Conservation (phyloP, 2,888 invertebrate genomes). For the Automeris io region DNA sequence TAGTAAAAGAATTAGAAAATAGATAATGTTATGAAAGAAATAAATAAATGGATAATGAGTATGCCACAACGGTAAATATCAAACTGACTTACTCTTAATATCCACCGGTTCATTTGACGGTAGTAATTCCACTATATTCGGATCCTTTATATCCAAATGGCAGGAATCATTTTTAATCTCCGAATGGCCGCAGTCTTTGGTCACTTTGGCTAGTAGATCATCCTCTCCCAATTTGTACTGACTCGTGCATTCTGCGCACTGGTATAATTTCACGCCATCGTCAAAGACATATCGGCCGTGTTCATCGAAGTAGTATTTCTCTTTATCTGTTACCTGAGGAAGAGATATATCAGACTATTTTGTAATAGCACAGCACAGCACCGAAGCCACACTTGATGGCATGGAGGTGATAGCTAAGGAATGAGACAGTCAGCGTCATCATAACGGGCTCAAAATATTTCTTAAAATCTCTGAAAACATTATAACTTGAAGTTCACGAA, state of each 20-base stretch:
- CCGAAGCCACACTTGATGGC: too few relatives aligned
- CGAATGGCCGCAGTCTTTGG: conserved; percentile 44
- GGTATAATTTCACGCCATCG: conserved; percentile 40
- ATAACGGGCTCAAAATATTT: too few relatives aligned
- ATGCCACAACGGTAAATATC: too few relatives aligned
- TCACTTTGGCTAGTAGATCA: conserved; percentile 28
- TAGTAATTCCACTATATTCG: conserved; percentile 24
- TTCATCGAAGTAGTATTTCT: conserved; percentile 39
- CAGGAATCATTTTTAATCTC: conserved; percentile 28
- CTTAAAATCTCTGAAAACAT: too few relatives aligned
- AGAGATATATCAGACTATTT: conserved; percentile 4
- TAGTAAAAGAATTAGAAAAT: too few relatives aligned
- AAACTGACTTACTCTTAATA: conserved; percentile 37
- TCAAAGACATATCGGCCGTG: conserved; percentile 39
- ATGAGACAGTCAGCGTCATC: too few relatives aligned
- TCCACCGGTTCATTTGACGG: conserved; percentile 30
- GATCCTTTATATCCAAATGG: conserved; percentile 27
- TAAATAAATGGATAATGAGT: too few relatives aligned
- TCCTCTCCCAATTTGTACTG: conserved; percentile 33
- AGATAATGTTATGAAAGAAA: too few relatives aligned
- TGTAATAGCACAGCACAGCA: too few relatives aligned
- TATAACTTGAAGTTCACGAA: too few relatives aligned
- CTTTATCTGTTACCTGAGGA: conserved; percentile 25
- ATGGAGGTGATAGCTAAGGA: too few relatives aligned
- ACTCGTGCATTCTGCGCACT: conserved; percentile 44